Evolutionary conservation across 53 echinoderm and acorn worm genomes (phyloP).

Genomic region (Holothuria scabra): DNA sequence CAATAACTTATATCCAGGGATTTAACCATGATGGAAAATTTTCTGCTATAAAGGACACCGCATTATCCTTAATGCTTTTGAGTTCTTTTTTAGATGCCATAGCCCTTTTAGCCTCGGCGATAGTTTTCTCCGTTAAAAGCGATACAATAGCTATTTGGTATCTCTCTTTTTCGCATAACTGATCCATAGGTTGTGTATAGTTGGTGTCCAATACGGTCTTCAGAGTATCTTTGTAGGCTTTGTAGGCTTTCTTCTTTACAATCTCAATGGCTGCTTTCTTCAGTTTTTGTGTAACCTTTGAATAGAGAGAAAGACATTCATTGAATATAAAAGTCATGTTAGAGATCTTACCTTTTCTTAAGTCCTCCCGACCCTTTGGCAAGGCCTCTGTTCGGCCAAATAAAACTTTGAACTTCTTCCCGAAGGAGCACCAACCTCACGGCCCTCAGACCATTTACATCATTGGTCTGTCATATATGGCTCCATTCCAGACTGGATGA

Average conservation of each 20-base stretch:
- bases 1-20: no score
- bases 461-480: no score
- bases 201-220: not conserved
- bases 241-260: constrained; percentile 19
- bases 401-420: no score
- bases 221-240: constrained; percentile 5
- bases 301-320: not conserved
- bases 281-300: not conserved
- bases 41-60: not conserved
- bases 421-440: no score
- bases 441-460: no score
- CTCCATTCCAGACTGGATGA: no score
- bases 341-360: no score
- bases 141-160: not conserved
- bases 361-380: no score
- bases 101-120: not conserved
- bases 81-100: not conserved
- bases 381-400: no score
- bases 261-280: not conserved
- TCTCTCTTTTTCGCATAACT: not conserved
- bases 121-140: not conserved
- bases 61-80: not conserved
- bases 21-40: not conserved
- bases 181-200: not conserved
- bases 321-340: no score